Conservation (phyloP, 2,797 vertebrate genomes). For the Emys orbicularis region DNA sequence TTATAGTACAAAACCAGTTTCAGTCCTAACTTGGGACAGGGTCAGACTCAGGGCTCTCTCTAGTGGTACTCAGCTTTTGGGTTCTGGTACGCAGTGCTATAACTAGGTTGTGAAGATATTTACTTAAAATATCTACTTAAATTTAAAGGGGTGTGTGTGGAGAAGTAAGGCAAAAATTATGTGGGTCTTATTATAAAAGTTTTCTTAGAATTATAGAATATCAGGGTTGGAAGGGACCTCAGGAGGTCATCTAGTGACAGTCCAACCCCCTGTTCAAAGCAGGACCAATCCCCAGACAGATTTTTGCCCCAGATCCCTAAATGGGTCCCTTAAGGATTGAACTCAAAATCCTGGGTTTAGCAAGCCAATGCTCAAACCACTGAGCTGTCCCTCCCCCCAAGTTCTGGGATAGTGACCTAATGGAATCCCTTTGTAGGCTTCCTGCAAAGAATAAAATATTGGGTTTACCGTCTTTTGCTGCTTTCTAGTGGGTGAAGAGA, state of each 20-base stretch:
- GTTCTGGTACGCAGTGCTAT: background rate
- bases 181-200: background rate
- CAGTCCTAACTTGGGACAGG: constrained; percentile 55
- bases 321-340: no score
- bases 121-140: constrained; percentile 24
- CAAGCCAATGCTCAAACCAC: no score
- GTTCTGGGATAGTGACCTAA: constrained; percentile 1
- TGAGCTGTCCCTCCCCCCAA: background rate
- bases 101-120: constrained; percentile 10
- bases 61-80: background rate
- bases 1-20: constrained; percentile 41
- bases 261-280: no score
- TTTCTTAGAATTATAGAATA: background rate
- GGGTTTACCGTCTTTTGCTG: background rate
- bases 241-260: no score
- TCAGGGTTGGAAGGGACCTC: no score
- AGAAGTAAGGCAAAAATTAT: no score
- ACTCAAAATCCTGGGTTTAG: no score
- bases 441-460: background rate
- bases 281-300: no score
- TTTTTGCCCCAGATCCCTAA: no score
- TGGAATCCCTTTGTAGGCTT: background rate
- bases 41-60: background rate
- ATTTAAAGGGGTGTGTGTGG: background rate
- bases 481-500: background rate